Conservation (phyloP, 2,797 vertebrate species). For the Phrynocephalus vlangalii region DNA sequence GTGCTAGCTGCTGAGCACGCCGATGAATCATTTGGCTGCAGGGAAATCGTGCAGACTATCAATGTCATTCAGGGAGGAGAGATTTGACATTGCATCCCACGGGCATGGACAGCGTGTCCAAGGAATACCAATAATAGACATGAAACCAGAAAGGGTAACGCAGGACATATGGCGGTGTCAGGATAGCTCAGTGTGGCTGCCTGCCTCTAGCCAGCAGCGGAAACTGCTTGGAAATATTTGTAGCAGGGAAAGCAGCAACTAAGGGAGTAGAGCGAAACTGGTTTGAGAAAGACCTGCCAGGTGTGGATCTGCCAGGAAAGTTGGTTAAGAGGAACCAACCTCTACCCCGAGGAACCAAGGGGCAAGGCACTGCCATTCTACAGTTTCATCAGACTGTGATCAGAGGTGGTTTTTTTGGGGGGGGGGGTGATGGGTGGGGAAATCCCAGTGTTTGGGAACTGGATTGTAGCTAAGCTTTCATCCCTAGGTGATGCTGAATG, state of each 20-base stretch:
- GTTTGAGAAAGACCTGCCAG: neutral
- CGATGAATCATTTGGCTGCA: conserved; percentile 7
- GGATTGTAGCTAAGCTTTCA: too few species aligned
- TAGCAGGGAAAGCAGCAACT: neutral
- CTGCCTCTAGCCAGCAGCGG: neutral
- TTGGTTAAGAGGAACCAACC: neutral
- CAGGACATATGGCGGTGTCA: neutral
- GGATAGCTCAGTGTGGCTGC: neutral
- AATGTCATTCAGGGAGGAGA: conserved; percentile 7
- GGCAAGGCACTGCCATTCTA: neutral
- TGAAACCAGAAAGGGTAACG: conserved; percentile 13
- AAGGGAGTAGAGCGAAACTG: neutral
- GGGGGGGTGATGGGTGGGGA: too few species aligned
- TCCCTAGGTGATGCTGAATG: too few species aligned
- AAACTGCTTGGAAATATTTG: neutral
- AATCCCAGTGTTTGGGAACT: neutral
- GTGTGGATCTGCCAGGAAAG: neutral
- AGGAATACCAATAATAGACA: conserved; percentile 11
- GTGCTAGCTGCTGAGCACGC: neutral
- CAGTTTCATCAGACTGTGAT: too few species aligned
- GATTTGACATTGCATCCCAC: conserved; percentile 20
- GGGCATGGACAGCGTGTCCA: neutral
- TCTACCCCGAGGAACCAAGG: neutral
- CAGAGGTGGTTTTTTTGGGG: neutral
- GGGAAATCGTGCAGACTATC: neutral